Evolutionary conservation across 1,140 invertebrate genomes (phyloP).

Genomic region (Riptortus pedestris): DNA sequence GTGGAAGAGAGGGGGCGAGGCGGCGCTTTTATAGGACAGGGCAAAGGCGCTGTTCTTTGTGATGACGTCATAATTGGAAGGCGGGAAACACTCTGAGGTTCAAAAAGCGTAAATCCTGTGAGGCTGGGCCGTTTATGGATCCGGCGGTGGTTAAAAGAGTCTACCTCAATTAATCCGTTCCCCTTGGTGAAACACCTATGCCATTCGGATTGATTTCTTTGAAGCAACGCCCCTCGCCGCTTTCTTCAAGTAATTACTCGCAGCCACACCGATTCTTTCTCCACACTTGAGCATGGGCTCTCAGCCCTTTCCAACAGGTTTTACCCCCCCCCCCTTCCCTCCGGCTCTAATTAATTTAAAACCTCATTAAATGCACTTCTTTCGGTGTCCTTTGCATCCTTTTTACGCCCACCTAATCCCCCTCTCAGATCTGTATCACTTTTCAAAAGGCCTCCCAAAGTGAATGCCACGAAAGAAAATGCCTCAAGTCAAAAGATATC

Average conservation of each 20-base stretch:
- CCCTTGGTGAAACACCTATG: conserved; percentile 27
- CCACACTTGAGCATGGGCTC: conserved; percentile 6
- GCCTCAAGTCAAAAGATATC: too few species aligned
- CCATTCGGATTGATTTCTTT: conserved; percentile 26
- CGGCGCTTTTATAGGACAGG: conserved; percentile 6
- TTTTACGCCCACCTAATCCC: conserved; percentile 1
- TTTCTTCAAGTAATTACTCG: conserved; percentile 14
- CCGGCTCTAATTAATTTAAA: conserved; percentile 16
- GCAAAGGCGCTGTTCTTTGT: conserved; percentile 8
- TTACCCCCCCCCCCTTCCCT: background rate
- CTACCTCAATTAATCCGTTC: conserved; percentile 28
- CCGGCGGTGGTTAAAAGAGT: conserved; percentile 15
- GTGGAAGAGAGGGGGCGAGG: too few species aligned
- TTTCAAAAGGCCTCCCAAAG: too few species aligned
- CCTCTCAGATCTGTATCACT: too few species aligned
- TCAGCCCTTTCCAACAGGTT: background rate
- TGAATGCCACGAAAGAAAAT: too few species aligned
- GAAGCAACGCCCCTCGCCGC: conserved; percentile 1
- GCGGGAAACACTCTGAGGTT: conserved; percentile 20
- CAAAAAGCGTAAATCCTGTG: conserved; percentile 16
- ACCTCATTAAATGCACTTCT: conserved; percentile 15
- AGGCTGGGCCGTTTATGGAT: conserved; percentile 1
- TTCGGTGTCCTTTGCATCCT: background rate
- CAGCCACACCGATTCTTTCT: background rate
- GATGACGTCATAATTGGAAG: conserved; percentile 21